Conservation (phyloP, 2,888 invertebrate genomes). For the Orthosia incerta region DNA sequence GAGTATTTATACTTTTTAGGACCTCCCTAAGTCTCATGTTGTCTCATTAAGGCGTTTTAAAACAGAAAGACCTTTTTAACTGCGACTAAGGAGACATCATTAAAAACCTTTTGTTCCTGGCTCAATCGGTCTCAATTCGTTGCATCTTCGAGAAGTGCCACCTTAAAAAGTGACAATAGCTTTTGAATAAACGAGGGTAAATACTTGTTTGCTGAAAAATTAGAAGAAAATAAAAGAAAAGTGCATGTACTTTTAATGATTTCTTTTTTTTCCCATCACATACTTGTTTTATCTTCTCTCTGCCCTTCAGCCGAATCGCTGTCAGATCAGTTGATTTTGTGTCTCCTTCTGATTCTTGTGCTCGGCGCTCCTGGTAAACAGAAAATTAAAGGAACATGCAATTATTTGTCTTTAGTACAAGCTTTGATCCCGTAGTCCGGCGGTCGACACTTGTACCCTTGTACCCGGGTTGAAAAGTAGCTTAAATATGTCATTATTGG, state of each 20-base stretch:
- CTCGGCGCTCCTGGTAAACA: conserved; percentile 80
- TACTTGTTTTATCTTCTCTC: conserved; percentile 95
- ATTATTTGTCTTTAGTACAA: not conserved
- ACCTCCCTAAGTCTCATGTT: too few relatives aligned
- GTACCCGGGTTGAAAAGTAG: not conserved
- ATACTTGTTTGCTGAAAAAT: conserved; percentile 4
- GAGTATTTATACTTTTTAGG: too few relatives aligned
- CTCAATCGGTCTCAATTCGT: too few relatives aligned
- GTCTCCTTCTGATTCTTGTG: conserved; percentile 87
- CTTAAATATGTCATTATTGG: too few relatives aligned
- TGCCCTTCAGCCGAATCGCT: conserved; percentile 92
- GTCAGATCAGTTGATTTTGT: conserved; percentile 82
- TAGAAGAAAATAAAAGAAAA: conserved; percentile 19
- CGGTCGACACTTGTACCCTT: not conserved
- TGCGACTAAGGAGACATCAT: too few relatives aligned
- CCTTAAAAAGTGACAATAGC: not conserved
- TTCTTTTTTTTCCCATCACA: conserved; percentile 37
- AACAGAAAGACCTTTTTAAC: too few relatives aligned
- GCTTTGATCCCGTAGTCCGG: too few relatives aligned
- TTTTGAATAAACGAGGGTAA: not conserved
- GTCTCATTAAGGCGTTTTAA: too few relatives aligned
- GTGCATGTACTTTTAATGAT: conserved; percentile 43
- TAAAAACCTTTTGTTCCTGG: too few relatives aligned
- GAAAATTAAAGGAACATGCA: not conserved
- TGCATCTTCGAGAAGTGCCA: too few relatives aligned